Evolutionary conservation across 1,140 invertebrate species (phyloP).

Genomic region (Cydia splendana): DNA sequence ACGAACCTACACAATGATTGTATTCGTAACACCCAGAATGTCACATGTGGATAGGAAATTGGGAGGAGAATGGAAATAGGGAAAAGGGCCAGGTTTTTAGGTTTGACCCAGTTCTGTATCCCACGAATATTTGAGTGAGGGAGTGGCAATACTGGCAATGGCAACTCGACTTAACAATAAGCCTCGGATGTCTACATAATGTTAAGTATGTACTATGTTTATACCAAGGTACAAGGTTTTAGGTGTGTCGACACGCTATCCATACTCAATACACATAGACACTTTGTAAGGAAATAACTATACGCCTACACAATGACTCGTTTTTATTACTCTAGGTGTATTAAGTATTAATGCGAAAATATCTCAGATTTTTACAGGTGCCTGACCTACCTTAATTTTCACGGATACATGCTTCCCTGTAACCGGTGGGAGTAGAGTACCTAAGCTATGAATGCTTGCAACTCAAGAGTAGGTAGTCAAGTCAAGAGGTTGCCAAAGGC

Average conservation of each 20-base stretch:
- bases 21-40: conserved; percentile 35
- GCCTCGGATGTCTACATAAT: conserved; percentile 34
- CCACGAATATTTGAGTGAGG: conserved; percentile 61
- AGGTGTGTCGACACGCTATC: conserved; percentile 23
- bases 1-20: conserved; percentile 45
- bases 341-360: too few relatives aligned
- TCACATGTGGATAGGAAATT: background rate
- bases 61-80: background rate
- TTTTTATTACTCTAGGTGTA: background rate
- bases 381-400: too few relatives aligned
- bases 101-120: conserved; percentile 58
- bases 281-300: background rate
- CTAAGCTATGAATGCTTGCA: too few relatives aligned
- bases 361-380: too few relatives aligned
- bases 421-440: too few relatives aligned
- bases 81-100: conserved; percentile 19
- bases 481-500: too few relatives aligned
- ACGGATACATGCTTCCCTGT: too few relatives aligned
- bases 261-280: background rate
- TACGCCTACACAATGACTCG: background rate
- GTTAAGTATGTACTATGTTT: background rate
- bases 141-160: conserved; percentile 64
- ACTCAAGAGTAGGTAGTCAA: too few relatives aligned
- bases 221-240: conserved; percentile 6
- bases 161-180: conserved; percentile 43